Evolutionary conservation across 2,797 vertebrate genomes (phyloP).

Genomic region (Urocyon cinereoargenteus): DNA sequence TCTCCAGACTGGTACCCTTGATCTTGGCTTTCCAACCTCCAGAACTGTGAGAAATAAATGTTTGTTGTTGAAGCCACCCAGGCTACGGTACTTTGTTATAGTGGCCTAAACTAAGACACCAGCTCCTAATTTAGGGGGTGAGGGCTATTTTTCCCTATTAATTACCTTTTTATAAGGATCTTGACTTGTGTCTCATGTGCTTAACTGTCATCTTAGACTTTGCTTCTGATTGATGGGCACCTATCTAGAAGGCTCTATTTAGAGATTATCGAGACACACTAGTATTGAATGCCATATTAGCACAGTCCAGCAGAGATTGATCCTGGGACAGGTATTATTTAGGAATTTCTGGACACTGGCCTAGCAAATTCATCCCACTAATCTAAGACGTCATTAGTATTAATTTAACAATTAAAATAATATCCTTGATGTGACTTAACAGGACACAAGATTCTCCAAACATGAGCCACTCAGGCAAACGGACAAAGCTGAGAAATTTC

Average conservation of each 20-base stretch:
- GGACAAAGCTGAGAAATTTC: neutral
- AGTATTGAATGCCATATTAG: neutral
- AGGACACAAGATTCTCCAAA: neutral
- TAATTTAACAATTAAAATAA: neutral
- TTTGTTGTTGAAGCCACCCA: neutral
- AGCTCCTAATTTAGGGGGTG: neutral
- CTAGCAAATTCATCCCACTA: slow-evolving; percentile 4
- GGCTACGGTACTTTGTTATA: neutral
- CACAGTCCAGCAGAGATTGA: neutral
- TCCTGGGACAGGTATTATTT: neutral
- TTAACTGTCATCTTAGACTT: neutral
- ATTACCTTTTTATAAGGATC: neutral
- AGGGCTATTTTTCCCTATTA: neutral
- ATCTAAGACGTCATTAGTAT: neutral
- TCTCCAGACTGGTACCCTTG: neutral
- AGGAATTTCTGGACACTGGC: neutral
- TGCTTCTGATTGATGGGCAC: neutral
- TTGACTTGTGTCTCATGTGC: neutral
- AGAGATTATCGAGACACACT: neutral
- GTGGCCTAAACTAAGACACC: neutral
- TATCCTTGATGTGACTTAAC: neutral
- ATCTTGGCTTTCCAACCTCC: neutral
- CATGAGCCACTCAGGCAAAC: neutral
- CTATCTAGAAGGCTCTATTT: neutral
- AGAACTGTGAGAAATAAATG: neutral